Evolutionary conservation across 35 echinoderm and acorn worm species (phyloP), one percentile per base, ranked within the genome.

Genomic region (Patiria miniata): DNA sequence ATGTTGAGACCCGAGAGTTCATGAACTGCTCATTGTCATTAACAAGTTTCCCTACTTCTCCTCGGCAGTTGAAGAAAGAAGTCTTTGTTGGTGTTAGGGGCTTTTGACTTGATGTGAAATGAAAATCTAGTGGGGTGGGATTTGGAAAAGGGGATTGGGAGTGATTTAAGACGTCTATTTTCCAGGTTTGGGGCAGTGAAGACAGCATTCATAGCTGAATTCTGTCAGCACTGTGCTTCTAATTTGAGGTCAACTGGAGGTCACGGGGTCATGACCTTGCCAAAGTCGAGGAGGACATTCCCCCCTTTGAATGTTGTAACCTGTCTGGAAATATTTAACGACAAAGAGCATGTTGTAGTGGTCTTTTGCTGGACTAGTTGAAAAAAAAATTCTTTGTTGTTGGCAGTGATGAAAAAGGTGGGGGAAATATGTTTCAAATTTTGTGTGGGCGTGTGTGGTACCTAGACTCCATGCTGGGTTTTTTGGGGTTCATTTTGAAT

Each of bases 161-260:
- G 42, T 47, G 42, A 47, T 47, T 47, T 47, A 47, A 47, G 12
- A 47, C 42, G 4, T 6, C 42, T 6, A 6, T 47, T 47, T 47
- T 4, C 12, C 42, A 47, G 42, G 42, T 47, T 47, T 47, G 42
- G 42, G 12, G 42, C 12, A 6, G 42, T 47, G 42, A 47, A 47
- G 7, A 7, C 14, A 30, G 2, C 65, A 73, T 73, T 34, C 65
- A 73, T 34, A 73, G 14, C 65, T 30, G n/a, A n/a, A 34, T 73
- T 73, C 65, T 73, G 65, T 73, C 65, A 73, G 65, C 65, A 73
- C 65, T 12, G 65, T 22, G 65, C 26, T 73, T 73, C 65, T 73
- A 73, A 73, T 73, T 73, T 73, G 65, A 73, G 65, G 65, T 73
- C 65, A 73, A 73, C 65, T 26, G 29, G 26, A 34, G 30, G 65